Base-by-base conservation (phyloP, 2,888 invertebrate genomes). In the Tromatobia lineatoria region DNA sequence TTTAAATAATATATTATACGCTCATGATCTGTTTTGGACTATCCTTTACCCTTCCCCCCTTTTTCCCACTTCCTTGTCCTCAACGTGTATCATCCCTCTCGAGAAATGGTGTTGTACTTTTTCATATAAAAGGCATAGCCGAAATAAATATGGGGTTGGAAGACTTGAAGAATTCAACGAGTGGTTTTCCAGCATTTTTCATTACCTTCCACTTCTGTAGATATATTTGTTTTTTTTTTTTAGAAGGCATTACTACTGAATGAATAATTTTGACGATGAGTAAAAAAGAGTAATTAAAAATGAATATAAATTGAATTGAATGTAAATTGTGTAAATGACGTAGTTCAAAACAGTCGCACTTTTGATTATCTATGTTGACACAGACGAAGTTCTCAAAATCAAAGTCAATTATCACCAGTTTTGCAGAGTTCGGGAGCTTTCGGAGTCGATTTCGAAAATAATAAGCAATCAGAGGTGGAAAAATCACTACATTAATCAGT, bases 101-200 rank as follows among this genome's bases (percentile, higher is more conserved):
- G 89, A 91, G 89, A 92, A 91, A 91, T 90, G 91, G 91, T 92
- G 91, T 91, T 91, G 92, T 92, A 92, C 92, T 92, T 93, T 93
- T 93, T 93, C 92, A 93, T 91, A 92, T 92, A 91, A 92, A 92
- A 91, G 91, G 90, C 91, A 91, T 92, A 91, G 91, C 91, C 91
- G 91, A 91, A 92, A 92, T 93, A 92, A 92, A 92, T 92, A 90
- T 92, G 92, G 92, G 91, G 91, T 91, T 92, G 91, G 91, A 92
- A 91, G 90, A 91, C 88, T 91, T 90, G 89, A 90, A 87, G 86
- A 85, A 85, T 76, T 85, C 52, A 78, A 83, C 47, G 61, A 50
- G 38, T 77, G 70, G 10, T 18, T 23, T 61, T 71, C 25, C 57
- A 23, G 20, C n/a, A 18, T 75, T 81, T 47, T 47, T 52, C 47